Evolutionary conservation across 2,113 vertebrate genomes (phyloP).

Genomic region (Nettapus auritus): DNA sequence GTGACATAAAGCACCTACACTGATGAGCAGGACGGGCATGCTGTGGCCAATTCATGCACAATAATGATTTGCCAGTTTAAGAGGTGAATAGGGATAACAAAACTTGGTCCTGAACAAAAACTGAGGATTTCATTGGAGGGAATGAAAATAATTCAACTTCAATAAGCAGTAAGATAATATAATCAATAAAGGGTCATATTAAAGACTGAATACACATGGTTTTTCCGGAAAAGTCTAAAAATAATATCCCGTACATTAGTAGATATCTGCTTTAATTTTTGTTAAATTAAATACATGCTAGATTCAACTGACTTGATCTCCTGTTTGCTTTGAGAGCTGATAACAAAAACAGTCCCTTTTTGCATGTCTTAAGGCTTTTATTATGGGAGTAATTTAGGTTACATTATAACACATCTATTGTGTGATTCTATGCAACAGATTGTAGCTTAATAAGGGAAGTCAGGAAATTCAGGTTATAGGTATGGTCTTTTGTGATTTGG

Average conservation of each 20-base stretch:
- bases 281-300: background rate
- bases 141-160: background rate
- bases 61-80: background rate
- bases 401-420: background rate
- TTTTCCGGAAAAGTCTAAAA: background rate
- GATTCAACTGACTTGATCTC: background rate
- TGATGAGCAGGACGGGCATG: background rate
- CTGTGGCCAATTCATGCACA: background rate
- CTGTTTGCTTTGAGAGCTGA: background rate
- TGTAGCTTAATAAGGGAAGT: conserved; percentile 38
- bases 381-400: background rate
- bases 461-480: conserved; percentile 38
- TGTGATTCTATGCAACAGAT: conserved; percentile 7
- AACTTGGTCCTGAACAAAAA: background rate
- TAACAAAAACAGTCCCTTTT: background rate
- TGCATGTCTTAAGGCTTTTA: conserved; percentile 24
- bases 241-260: background rate
- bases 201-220: background rate
- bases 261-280: background rate
- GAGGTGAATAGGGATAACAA: background rate
- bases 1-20: background rate
- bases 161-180: background rate
- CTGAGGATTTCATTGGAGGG: background rate
- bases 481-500: conserved; percentile 20
- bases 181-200: background rate